Conservation (phyloP, 2,888 invertebrate genomes). For the Dolomedes plantarius region DNA sequence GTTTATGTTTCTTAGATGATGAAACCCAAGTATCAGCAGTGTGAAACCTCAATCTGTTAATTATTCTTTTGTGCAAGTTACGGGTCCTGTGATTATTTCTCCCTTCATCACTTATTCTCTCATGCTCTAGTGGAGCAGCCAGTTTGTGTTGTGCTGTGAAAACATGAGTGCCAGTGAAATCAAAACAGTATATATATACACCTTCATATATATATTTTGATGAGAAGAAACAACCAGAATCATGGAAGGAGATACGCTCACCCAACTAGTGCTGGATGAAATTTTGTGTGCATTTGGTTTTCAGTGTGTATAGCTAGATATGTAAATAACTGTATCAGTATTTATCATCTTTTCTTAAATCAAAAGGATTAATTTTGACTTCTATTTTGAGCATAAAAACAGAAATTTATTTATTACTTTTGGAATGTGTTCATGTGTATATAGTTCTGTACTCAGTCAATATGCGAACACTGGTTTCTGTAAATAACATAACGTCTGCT, state of each 20-base stretch:
- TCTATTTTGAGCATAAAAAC: no score
- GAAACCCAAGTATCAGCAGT: constrained; percentile 83
- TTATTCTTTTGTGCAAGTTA: constrained; percentile 15
- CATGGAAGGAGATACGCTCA: not conserved
- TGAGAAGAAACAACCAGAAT: no score
- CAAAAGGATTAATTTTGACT: no score
- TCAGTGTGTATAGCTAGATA: not conserved
- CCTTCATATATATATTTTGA: no score
- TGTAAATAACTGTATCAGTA: constrained; percentile 3
- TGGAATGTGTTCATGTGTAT: no score
- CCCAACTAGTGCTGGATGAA: not conserved
- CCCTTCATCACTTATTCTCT: constrained; percentile 13
- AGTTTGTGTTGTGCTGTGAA: not conserved
- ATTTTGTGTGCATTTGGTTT: not conserved
- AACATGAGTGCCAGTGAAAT: constrained; percentile 33
- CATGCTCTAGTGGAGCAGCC: not conserved
- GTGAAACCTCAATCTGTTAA: constrained; percentile 73
- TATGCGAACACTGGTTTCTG: no score
- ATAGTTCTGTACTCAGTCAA: not conserved
- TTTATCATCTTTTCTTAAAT: not conserved
- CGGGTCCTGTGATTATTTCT: constrained; percentile 22
- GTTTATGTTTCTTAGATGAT: constrained; percentile 78
- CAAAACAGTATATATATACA: no score
- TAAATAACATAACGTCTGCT: not conserved
- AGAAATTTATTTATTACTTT: not conserved